Evolutionary conservation across 2,888 invertebrate genomes (phyloP), one percentile per base, ranked within the genome.

Genomic region (Poecilobothrus nobilitatus): DNA sequence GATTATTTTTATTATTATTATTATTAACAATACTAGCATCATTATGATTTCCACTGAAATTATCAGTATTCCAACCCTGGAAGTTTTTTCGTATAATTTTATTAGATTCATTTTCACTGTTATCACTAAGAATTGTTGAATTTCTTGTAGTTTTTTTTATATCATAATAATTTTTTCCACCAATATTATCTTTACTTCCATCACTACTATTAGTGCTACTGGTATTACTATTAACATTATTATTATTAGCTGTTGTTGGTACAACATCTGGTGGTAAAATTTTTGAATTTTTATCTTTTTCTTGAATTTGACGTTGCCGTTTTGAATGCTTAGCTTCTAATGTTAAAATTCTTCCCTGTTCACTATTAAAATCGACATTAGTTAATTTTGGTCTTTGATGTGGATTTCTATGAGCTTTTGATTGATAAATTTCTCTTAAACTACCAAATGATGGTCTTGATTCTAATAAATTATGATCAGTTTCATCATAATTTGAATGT

Each of bases 341-440:
- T 0, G 91, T 91, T 27, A 92, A 77, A 67, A 89, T 82, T 63
- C 87, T 84, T 1, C 89, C 84, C 63, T 82, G 80, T 41, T 81
- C 80, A 18, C 70, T 53, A 12, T 9, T 67, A 70, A 73, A 75
- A 72, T 73, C 74, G 65, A 76, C 73, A 63, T 71, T 74, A 3
- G 70, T 72, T 9, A 74, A 68, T 68, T 82, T 84, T 69, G 84
- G 78, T 37, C 83, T 79, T 75, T 75, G 75, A 68, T 75, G 76
- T 67, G 84, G 82, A 66, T 80, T 81, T 37, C 82, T 78, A 71
- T 83, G 83, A 71, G 85, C 83, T 65, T 86, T 85, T 18, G 87
- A 87, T 74, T 91, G 91, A 75, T 89, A 89, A 72, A 91, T 90
- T 76, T 91, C 89, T 67, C 91, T 84, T 2, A 92, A 81, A 76